Percentiles rank a stretch among this genome's conserved stretches.
These are phyloP conservation scores for Conistra vaccinii DNA, from an alignment of 2,888 invertebrate genomes.

Conservation along the genomic window DNA sequence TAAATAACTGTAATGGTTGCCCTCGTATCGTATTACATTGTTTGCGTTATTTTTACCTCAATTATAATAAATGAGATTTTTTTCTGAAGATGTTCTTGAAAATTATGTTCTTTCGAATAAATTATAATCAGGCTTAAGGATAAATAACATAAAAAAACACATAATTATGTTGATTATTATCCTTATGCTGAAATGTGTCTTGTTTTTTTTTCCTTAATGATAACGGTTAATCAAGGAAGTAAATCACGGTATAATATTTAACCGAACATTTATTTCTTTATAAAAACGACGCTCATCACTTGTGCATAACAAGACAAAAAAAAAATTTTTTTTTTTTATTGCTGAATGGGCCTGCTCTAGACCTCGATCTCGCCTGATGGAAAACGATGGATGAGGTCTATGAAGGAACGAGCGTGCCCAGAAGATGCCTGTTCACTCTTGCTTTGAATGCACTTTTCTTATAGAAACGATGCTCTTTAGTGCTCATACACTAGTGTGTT, in stretches of 20 bases:
- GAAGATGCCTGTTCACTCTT: too few species aligned
- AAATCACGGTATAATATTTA: background rate
- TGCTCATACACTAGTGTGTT: too few species aligned
- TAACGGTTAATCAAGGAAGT: background rate
- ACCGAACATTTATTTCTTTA: slow-evolving; percentile 5
- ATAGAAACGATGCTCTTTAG: too few species aligned
- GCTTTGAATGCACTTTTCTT: too few species aligned
- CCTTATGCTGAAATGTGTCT: background rate
- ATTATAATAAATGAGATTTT: background rate
- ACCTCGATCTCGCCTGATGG: too few species aligned
- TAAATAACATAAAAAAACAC: background rate
- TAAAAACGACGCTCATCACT: background rate
- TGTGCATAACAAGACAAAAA: too few species aligned
- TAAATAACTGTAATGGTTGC: slow-evolving; percentile 49
- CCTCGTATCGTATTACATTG: background rate
- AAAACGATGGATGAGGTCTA: too few species aligned
- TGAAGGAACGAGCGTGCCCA: too few species aligned
- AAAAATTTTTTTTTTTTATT: too few species aligned
- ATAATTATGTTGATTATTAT: slow-evolving; percentile 28
- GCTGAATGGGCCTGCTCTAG: too few species aligned
- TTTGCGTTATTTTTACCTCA: background rate
- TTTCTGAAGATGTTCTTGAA: background rate
- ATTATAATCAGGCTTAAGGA: background rate
- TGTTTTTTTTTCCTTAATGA: slow-evolving; percentile 7
- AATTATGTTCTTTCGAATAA: background rate